phyloP scores from a whole-genome alignment of 2,113 vertebrate species.

The Numida meleagris region DNA sequence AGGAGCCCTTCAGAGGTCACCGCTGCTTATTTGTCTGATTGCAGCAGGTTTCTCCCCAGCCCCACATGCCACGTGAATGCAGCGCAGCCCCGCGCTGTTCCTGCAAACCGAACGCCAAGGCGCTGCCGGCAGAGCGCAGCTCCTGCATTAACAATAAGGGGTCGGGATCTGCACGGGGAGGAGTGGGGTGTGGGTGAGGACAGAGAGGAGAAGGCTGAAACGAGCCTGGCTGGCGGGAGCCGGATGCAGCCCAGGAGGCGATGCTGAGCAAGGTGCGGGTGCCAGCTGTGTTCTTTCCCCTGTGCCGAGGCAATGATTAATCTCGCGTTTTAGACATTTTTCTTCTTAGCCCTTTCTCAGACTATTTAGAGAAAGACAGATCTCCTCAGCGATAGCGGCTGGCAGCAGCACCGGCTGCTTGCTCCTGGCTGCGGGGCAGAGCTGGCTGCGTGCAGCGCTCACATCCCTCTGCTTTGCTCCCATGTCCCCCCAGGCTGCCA shows the following conservation, averaged over 20 bases:
- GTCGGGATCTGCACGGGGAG: fast-evolving
- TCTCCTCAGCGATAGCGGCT: neutral
- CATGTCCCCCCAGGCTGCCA: conserved; percentile 51
- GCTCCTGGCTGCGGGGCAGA: neutral
- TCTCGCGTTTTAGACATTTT: conserved; percentile 42
- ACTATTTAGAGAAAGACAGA: conserved; percentile 60
- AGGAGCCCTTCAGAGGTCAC: conserved; percentile 1
- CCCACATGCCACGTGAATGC: neutral
- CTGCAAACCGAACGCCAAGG: neutral
- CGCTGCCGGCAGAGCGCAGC: fast-evolving
- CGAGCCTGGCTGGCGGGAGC: fast-evolving
- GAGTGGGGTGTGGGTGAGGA: neutral
- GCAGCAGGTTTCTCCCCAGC: neutral
- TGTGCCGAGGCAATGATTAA: neutral
- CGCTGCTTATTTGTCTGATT: conserved; percentile 6
- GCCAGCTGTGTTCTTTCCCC: conserved; percentile 20
- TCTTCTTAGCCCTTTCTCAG: conserved; percentile 56
- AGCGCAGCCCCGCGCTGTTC: neutral
- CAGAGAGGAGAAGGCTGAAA: neutral
- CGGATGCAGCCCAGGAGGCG: neutral
- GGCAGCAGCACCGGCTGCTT: neutral
- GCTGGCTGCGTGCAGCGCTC: fast-evolving
- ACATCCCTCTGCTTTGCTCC: neutral
- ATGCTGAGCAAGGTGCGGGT: neutral
- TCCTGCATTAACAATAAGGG: fast-evolving